These are phyloP conservation scores for Drosophila parabipectinata DNA, from an alignment of 1,140 invertebrate genomes.

Conservation along the genomic window DNA sequence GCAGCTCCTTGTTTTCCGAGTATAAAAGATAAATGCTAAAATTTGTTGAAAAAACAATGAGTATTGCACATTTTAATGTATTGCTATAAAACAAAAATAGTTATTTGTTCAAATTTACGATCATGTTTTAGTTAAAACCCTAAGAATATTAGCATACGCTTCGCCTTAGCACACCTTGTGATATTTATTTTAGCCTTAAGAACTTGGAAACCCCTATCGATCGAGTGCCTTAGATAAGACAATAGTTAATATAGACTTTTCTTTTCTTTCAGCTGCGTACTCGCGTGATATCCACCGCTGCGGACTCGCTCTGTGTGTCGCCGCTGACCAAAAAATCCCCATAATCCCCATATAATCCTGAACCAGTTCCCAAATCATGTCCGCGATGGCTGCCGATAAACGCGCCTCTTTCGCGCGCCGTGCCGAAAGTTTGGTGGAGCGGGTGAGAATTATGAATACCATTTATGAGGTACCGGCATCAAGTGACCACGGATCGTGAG, in stretches of 20 bases:
- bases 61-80: background rate
- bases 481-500: constrained; percentile 83
- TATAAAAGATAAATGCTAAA: background rate
- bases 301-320: constrained; percentile 8
- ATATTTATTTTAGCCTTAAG: constrained; percentile 25
- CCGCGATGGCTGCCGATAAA: constrained; percentile 59
- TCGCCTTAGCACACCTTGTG: constrained; percentile 15
- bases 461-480: constrained; percentile 83
- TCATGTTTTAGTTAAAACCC: too few species aligned
- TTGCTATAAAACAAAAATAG: background rate
- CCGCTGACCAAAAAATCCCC: constrained; percentile 11
- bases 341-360: constrained; percentile 6
- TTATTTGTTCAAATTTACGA: background rate
- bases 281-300: constrained; percentile 3
- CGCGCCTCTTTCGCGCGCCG: constrained; percentile 82
- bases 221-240: constrained; percentile 39
- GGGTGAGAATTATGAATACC: constrained; percentile 84
- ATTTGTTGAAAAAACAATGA: constrained; percentile 1
- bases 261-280: constrained; percentile 29
- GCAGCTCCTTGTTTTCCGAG: background rate
- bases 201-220: constrained; percentile 23
- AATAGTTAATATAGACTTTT: constrained; percentile 11
- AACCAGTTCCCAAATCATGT: constrained; percentile 38
- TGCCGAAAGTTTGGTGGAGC: constrained; percentile 81
- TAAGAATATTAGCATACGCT: constrained; percentile 16